Evolutionary conservation across 2,113 vertebrate species (phyloP), one percentile per base, ranked within the genome.

Genomic region (Sinocyclocheilus grahami): DNA sequence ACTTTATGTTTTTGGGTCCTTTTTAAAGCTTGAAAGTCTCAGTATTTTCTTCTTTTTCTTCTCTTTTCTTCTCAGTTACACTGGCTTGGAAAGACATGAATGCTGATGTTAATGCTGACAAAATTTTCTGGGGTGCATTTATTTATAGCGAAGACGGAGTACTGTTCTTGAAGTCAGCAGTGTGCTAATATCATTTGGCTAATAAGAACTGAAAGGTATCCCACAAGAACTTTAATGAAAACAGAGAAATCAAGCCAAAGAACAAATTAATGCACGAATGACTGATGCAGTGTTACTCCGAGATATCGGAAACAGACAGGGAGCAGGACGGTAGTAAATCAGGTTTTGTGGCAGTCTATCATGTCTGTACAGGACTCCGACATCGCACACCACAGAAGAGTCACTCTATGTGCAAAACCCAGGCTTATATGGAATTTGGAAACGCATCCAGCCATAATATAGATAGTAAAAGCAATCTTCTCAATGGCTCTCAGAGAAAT

Each of bases 201-300:
- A 89, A 92, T 91, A 84, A 13, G 16, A 86, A 89, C 84, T 90
- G 92, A 93, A 62, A 55, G 86, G 72, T 60, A 83, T 90, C 90
- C 85, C 88, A 74, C 89, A 82, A 87, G 88, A 71, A 87, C 85
- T 89, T 12, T 12, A 48, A 79, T 89, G 86, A 91, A 88, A 53
- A 80, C 78, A 27, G 67, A 48, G 84, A 27, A 58, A 82, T 30
- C 81, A 60, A 83, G 86, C 20, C 63, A 83, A 87, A 82, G 77
- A 55, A 87, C 81, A 83, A 62, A 65, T 84, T 87, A 88, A 75
- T 86, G 86, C 82, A 81, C 8, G 58, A 89, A 89, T 67, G 53
- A 51, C 16, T 83, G 72, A 46, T 18, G 67, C n/a, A 6, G 16
- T 71, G 14, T 24, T 18, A 33, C 67, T 71, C 3, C 5, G 9